Conservation (phyloP, 1,140 invertebrate genomes). For the Cheumatopsyche charites region DNA sequence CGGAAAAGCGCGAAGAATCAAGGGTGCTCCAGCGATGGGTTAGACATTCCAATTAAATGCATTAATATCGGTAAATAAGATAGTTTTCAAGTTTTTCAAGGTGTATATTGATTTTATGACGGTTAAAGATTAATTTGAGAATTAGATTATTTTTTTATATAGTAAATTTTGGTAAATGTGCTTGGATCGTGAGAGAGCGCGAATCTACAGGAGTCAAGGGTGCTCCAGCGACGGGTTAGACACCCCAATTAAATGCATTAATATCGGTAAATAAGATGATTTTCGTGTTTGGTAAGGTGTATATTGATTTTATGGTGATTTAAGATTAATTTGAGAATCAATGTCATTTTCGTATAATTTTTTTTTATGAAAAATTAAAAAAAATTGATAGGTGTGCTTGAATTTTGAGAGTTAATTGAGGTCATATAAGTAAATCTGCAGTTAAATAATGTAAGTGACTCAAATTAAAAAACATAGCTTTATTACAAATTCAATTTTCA, state of each 20-base stretch:
- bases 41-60: not conserved
- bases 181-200: slow-evolving; percentile 46
- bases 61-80: too few species aligned
- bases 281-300: not conserved
- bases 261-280: too few species aligned
- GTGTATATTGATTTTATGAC: not conserved
- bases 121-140: not conserved
- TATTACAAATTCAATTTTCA: too few species aligned
- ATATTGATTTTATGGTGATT: not conserved
- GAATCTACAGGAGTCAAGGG: slow-evolving; percentile 40
- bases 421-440: too few species aligned
- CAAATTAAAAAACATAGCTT: too few species aligned
- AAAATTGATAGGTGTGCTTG: too few species aligned
- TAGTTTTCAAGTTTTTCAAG: not conserved
- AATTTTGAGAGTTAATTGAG: too few species aligned
- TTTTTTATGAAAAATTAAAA: too few species aligned
- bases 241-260: not conserved
- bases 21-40: slow-evolving; percentile 28
- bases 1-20: slow-evolving; percentile 43
- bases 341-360: too few species aligned
- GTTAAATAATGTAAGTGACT: too few species aligned
- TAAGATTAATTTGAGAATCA: not conserved
- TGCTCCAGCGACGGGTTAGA: slow-evolving; percentile 8
- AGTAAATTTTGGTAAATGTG: too few species aligned
- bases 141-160: slow-evolving; percentile 6